Evolutionary conservation across 2,888 invertebrate genomes (phyloP), one percentile per base, ranked within the genome.

Genomic region (Amorpha juglandis): DNA sequence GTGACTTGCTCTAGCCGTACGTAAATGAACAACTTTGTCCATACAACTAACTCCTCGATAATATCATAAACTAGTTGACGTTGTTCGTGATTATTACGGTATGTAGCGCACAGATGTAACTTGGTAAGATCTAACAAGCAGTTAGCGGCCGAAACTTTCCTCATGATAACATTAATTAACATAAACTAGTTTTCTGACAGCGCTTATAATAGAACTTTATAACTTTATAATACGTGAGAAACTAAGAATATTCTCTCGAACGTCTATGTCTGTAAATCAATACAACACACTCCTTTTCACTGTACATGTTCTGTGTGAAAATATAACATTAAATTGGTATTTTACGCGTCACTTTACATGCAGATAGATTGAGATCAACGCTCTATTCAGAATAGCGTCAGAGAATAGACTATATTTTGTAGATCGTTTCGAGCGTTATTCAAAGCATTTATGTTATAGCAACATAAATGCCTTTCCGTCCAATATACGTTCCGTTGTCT

Each of bases 21-120:
- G 16, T 38, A 12, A 67, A 73, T 74, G 71, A 72, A 69, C 64
- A 79, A 80, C 73, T 81, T 80, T 64, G 71, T 69, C 69, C 71
- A 70, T 75, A 72, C 70, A 72, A 4, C 4, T 27, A 4, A 76
- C 70, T 73, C 70, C 67, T 71, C 64, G 67, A 73, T 74, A 76
- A 77, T 69, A 74, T 74, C 65, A 67, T 71, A 74, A 73, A 65
- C 65, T 68, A 70, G 67, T 71, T 67, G 70, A 74, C 68, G 67
- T 68, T 67, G 68, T 68, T 73, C 58, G 65, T 67, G 67, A 71
- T 71, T 69, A 69, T 71, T 67, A 69, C 70, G 70, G 69, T 71
- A 69, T 70, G 71, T 69, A 68, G 65, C 45, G 6, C 45, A 51
- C 50, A 33, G 52, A 62, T 38, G 62, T 62, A 52, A 63, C 65